Conservation (phyloP, 2,797 vertebrate species). For the Enteromius paludinosus region DNA sequence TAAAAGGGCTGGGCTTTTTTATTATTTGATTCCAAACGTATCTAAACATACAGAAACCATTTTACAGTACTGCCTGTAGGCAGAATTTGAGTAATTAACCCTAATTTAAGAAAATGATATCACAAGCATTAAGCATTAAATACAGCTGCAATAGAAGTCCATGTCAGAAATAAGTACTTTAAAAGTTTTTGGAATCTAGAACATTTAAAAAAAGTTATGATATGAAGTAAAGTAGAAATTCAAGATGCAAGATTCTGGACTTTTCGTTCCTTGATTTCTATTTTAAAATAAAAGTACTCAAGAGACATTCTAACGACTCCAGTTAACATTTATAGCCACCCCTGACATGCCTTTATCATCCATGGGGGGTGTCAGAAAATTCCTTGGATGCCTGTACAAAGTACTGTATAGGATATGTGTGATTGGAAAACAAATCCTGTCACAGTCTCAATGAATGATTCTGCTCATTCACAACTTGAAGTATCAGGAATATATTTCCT, state of each 20-base stretch:
- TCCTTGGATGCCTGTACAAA: background rate
- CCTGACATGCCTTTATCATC: background rate
- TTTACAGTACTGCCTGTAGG: background rate
- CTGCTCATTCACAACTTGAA: background rate
- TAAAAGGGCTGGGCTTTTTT: background rate
- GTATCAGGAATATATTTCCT: background rate
- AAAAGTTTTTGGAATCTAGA: background rate
- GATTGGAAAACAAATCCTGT: background rate
- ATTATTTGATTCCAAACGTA: background rate
- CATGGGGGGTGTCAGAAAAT: conserved; percentile 5
- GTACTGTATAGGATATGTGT: background rate
- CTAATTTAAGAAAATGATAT: background rate
- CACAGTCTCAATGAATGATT: conserved; percentile 13
- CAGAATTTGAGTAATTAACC: background rate
- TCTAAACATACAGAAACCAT: background rate
- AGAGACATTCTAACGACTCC: background rate
- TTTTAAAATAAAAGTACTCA: background rate
- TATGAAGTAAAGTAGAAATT: background rate
- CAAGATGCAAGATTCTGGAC: background rate
- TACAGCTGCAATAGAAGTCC: background rate
- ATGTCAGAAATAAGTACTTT: background rate
- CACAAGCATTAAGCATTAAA: background rate
- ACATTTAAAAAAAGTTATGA: background rate
- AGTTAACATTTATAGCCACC: conserved; percentile 24
- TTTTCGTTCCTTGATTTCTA: background rate